phyloP scores from a whole-genome alignment of 2,113 vertebrate species.

The Halichoeres trimaculatus region DNA sequence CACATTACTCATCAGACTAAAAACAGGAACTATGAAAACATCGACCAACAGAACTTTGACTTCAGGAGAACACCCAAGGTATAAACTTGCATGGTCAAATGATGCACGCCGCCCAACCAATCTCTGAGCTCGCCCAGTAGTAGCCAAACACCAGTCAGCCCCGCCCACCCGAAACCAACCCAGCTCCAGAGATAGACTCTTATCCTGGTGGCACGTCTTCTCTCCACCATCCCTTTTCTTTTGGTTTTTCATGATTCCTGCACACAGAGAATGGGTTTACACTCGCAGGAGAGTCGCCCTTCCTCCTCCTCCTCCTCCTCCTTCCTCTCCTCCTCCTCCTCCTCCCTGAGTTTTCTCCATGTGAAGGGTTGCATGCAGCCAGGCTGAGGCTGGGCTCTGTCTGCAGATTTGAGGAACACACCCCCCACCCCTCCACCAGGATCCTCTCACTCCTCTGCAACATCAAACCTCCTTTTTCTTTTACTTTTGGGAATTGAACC shows the following conservation, averaged over 20 bases:
- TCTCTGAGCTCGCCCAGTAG: constrained; percentile 73
- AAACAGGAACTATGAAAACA: constrained; percentile 99
- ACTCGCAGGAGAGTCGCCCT: constrained; percentile 60
- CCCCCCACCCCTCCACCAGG: constrained; percentile 74
- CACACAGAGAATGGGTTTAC: constrained; percentile 64
- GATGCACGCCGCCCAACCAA: constrained; percentile 96
- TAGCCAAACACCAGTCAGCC: constrained; percentile 65
- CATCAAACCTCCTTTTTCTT: constrained; percentile 67
- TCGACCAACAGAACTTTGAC: constrained; percentile 99
- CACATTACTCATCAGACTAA: constrained; percentile 99
- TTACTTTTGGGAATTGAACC: constrained; percentile 84
- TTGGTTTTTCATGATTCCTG: constrained; percentile 76
- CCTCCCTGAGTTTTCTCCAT: constrained; percentile 26
- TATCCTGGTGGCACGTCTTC: constrained; percentile 87
- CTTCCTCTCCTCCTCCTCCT: not conserved
- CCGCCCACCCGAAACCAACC: constrained; percentile 68
- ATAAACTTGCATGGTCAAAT: constrained; percentile 97
- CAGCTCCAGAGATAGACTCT: constrained; percentile 81
- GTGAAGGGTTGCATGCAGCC: constrained; percentile 82
- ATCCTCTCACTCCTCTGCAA: constrained; percentile 83
- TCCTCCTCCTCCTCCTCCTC: constrained; percentile 22
- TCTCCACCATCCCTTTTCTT: constrained; percentile 79
- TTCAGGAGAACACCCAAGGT: constrained; percentile 99
- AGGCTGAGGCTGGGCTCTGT: constrained; percentile 69
- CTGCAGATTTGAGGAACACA: constrained; percentile 66